phyloP scores from a whole-genome alignment of 1,140 invertebrate species.

The Branchinecta lynchi region DNA sequence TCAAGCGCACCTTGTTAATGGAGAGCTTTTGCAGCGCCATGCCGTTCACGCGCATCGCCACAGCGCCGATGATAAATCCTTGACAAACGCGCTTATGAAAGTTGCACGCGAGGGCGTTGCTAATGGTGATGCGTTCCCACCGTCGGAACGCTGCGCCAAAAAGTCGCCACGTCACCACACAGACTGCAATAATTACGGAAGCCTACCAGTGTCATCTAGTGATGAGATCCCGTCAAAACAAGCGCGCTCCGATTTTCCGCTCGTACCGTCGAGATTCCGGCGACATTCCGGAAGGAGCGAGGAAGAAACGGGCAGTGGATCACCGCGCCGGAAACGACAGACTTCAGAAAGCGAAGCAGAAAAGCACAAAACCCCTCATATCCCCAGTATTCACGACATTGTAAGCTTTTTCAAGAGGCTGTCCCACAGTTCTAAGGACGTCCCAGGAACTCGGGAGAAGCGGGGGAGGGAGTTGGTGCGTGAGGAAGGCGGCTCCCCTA shows the following conservation, averaged over 20 bases:
- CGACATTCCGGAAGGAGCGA: neutral
- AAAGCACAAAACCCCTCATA: constrained; percentile 13
- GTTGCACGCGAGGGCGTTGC: too few relatives aligned
- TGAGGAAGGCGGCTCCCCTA: constrained; percentile 33
- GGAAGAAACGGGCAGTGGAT: neutral
- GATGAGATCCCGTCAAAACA: neutral
- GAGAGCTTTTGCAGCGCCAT: too few relatives aligned
- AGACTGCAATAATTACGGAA: neutral
- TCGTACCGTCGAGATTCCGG: neutral
- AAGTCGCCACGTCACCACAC: neutral
- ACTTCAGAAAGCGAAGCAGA: neutral
- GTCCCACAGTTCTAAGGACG: constrained; percentile 21
- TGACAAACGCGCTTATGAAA: too few relatives aligned
- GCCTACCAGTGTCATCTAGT: neutral
- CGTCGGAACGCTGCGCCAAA: neutral
- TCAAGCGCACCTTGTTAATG: too few relatives aligned
- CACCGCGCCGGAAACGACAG: neutral
- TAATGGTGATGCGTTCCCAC: neutral
- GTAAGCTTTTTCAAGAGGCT: constrained; percentile 17
- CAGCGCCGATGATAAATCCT: too few relatives aligned
- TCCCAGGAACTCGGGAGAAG: constrained; percentile 14
- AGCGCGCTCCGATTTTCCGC: neutral
- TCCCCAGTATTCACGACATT: constrained; percentile 18
- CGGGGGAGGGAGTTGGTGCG: constrained; percentile 34
- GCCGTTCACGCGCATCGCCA: too few relatives aligned